These are phyloP conservation scores for Drosophila putrida DNA, from an alignment of 2,888 invertebrate genomes.

Conservation along the genomic window DNA sequence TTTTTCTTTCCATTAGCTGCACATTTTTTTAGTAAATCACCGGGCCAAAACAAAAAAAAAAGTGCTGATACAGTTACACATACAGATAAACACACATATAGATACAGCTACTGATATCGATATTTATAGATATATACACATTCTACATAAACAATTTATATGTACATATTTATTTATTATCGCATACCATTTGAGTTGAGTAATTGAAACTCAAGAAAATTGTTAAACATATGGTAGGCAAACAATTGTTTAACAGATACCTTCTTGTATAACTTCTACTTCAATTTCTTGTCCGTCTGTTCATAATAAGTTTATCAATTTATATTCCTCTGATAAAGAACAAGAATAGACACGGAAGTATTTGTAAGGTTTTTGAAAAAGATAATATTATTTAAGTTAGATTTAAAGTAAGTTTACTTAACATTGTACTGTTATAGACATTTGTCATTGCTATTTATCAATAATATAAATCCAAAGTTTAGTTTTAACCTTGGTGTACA, in stretches of 20 bases:
- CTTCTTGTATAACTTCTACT: background rate
- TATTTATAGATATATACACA: conserved; percentile 14
- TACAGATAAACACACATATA: background rate
- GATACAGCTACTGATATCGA: conserved; percentile 33
- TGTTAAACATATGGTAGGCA: conserved; percentile 2
- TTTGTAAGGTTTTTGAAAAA: too few relatives aligned
- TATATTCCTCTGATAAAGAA: too few relatives aligned
- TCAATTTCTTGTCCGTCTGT: background rate
- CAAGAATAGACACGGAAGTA: too few relatives aligned
- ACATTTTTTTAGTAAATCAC: conserved; percentile 28
- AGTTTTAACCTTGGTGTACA: too few relatives aligned
- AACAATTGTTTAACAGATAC: conserved; percentile 8
- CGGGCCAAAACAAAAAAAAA: conserved; percentile 9
- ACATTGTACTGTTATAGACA: too few relatives aligned
- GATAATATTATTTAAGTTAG: too few relatives aligned
- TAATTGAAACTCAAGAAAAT: conserved; percentile 17
- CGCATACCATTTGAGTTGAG: conserved; percentile 18
- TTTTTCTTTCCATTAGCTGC: conserved; percentile 20
- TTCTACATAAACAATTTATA: conserved; percentile 9
- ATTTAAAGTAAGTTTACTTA: too few relatives aligned
- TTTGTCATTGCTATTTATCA: too few relatives aligned
- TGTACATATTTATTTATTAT: conserved; percentile 20
- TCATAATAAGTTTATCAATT: too few relatives aligned
- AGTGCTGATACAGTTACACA: conserved; percentile 28
- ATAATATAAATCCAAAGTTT: too few relatives aligned